These are phyloP conservation scores for Cirrhinus mrigala DNA, from an alignment of 2,797 vertebrate species.

Conservation along the genomic window DNA sequence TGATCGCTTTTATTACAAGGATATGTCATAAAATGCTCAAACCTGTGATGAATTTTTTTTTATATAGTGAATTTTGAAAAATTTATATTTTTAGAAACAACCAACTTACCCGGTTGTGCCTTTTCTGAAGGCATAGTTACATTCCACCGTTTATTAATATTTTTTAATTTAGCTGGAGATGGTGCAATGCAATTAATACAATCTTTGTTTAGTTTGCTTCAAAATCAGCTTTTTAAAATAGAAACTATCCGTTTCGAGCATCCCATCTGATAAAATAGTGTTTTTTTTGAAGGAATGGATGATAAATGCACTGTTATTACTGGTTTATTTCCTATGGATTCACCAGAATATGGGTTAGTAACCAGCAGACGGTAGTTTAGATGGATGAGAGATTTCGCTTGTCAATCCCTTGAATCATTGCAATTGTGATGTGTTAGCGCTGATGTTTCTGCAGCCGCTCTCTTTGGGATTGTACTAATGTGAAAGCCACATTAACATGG, in stretches of 20 bases:
- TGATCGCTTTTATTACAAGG: background rate
- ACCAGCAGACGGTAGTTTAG: background rate
- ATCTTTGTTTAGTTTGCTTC: background rate
- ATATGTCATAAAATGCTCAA: background rate
- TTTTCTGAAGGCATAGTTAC: background rate
- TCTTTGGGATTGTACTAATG: constrained; percentile 64
- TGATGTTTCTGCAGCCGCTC: too few species aligned
- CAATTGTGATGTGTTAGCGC: background rate
- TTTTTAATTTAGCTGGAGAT: background rate
- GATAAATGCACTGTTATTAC: background rate
- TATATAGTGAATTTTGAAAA: background rate
- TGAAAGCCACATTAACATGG: constrained; percentile 56
- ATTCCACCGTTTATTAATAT: background rate
- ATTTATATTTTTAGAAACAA: background rate
- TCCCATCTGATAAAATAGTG: background rate
- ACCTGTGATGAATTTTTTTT: background rate
- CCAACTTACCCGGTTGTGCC: background rate
- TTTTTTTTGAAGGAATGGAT: background rate
- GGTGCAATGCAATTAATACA: background rate
- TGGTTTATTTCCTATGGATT: background rate
- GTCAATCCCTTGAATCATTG: background rate
- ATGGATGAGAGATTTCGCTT: too few species aligned
- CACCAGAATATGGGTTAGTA: background rate
- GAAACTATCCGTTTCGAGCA: background rate
- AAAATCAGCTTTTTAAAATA: background rate